Evolutionary conservation across 2,888 invertebrate species (phyloP).

Genomic region (Gari tellinella): DNA sequence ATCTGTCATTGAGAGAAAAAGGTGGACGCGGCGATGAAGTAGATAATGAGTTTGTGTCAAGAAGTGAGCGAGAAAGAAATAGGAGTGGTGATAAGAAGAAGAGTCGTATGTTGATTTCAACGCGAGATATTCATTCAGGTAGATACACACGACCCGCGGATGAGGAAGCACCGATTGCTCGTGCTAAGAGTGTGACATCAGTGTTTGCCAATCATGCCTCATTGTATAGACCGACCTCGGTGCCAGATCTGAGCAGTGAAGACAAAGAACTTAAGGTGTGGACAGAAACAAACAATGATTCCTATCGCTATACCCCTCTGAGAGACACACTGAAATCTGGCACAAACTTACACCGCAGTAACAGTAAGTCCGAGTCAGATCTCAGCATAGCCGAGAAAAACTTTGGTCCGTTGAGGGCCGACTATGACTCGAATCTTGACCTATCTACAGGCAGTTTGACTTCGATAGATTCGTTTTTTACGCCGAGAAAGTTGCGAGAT

Average conservation of each 20-base stretch:
- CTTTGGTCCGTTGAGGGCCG: constrained; percentile 35
- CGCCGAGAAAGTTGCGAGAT: constrained; percentile 49
- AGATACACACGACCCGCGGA: constrained; percentile 22
- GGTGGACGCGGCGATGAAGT: not conserved
- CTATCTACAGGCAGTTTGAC: constrained; percentile 49
- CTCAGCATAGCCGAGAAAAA: constrained; percentile 47
- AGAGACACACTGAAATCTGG: constrained; percentile 52
- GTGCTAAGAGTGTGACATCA: constrained; percentile 52
- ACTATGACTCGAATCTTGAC: constrained; percentile 50
- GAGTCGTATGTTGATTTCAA: constrained; percentile 47
- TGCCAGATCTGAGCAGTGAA: constrained; percentile 61
- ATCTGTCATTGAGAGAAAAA: constrained; percentile 35
- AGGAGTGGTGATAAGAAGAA: constrained; percentile 46
- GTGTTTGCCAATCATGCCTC: constrained; percentile 39
- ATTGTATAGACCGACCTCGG: constrained; percentile 63
- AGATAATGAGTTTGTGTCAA: constrained; percentile 10
- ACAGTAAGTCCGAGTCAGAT: constrained; percentile 57
- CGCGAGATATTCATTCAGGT: constrained; percentile 57
- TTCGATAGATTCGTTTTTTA: constrained; percentile 55
- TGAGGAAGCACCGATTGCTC: constrained; percentile 7
- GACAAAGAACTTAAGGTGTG: constrained; percentile 55
- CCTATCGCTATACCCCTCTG: constrained; percentile 60
- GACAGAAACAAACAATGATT: constrained; percentile 52
- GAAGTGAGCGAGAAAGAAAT: constrained; percentile 10
- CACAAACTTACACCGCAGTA: constrained; percentile 48